Evolutionary conservation across 2,888 invertebrate species (phyloP).

Genomic region (Eledona agricola): DNA sequence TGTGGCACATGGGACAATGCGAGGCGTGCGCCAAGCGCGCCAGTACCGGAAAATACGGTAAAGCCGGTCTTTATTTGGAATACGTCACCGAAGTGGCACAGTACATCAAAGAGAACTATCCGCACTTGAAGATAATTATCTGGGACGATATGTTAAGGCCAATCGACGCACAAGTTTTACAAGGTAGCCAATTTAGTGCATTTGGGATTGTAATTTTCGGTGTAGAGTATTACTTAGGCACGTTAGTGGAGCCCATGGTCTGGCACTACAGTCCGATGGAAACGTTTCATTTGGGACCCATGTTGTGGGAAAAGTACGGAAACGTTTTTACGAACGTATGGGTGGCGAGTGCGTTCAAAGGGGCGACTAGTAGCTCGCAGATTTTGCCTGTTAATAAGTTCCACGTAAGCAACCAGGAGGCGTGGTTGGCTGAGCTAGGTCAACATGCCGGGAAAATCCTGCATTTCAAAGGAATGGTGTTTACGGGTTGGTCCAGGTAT

Average conservation of each 20-base stretch:
- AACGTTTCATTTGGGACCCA: constrained; percentile 63
- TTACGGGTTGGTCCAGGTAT: constrained; percentile 82
- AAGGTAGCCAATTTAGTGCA: constrained; percentile 62
- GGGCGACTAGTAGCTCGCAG: constrained; percentile 81
- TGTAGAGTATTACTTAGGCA: constrained; percentile 69
- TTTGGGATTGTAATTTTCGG: neutral
- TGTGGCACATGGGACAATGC: constrained; percentile 77
- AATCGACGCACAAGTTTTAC: constrained; percentile 66
- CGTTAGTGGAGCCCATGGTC: constrained; percentile 72
- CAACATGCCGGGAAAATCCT: constrained; percentile 64
- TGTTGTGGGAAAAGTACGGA: constrained; percentile 73
- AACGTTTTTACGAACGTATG: constrained; percentile 76
- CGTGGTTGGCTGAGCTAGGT: constrained; percentile 71
- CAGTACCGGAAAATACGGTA: constrained; percentile 63
- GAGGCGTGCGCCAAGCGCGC: constrained; percentile 66
- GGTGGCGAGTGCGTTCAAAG: constrained; percentile 86
- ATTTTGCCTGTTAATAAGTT: constrained; percentile 72
- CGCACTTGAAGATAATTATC: constrained; percentile 73
- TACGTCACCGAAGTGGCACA: constrained; percentile 72
- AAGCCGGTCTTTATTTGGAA: constrained; percentile 70
- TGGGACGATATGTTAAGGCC: constrained; percentile 90
- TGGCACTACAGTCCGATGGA: constrained; percentile 73
- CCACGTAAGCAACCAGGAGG: constrained; percentile 80
- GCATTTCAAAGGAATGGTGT: constrained; percentile 70
- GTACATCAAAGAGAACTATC: constrained; percentile 70